A percentile compares a stretch with the other conserved stretches of the same genome.
These are phyloP conservation scores for Nematolebias whitei DNA, from an alignment of 2,113 vertebrate species.

Conservation along the genomic window DNA sequence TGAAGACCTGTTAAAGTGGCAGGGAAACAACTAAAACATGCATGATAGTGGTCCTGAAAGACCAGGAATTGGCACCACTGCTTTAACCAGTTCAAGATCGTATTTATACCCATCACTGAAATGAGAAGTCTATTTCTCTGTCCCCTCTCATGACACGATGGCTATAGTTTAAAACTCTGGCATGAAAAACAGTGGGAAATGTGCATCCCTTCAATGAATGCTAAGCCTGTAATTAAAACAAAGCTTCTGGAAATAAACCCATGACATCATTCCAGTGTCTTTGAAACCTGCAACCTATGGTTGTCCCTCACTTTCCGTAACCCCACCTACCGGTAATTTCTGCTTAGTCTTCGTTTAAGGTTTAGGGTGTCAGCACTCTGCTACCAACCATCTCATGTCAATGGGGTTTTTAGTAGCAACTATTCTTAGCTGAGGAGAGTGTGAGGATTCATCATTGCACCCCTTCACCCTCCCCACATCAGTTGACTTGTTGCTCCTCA, in stretches of 20 bases:
- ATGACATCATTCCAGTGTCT: constrained; percentile 8
- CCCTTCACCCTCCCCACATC: not conserved
- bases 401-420: constrained; percentile 38
- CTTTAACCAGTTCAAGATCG: no score
- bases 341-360: constrained; percentile 17
- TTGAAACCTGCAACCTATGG: constrained; percentile 6
- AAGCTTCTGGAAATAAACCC: not conserved
- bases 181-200: no score
- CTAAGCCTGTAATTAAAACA: not conserved
- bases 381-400: constrained; percentile 4
- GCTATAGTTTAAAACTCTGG: not conserved
- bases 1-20: no score
- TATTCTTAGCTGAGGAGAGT: constrained; percentile 59
- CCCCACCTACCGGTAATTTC: not conserved
- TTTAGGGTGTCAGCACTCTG: constrained; percentile 45
- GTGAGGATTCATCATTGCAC: not conserved
- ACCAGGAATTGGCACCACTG: no score
- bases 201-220: no score
- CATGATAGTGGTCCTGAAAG: no score
- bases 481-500: constrained; percentile 47
- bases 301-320: constrained; percentile 20
- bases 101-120: no score
- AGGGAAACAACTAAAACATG: no score
- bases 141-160: no score
- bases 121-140: no score